A percentile compares a stretch with the other conserved stretches of the same genome.
Conservation (phyloP, 2,113 vertebrate species). For the Phalacrocorax pelagicus region DNA sequence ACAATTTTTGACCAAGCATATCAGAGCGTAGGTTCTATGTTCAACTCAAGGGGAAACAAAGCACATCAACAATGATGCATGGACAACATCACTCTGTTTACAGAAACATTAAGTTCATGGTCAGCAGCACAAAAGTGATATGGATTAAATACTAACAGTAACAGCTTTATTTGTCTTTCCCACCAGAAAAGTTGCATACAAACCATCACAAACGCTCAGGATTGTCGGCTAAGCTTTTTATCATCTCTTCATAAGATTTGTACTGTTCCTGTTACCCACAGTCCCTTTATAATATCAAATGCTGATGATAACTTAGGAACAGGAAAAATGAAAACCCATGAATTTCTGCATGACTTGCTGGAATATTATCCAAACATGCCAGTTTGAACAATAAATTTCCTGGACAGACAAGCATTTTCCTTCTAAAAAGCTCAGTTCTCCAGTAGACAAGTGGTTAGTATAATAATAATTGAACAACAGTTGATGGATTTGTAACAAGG, state of each 20-base stretch:
- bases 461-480: not conserved
- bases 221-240: slow-evolving; percentile 26
- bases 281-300: not conserved
- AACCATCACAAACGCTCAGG: not conserved
- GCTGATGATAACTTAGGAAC: not conserved
- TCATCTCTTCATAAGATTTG: not conserved
- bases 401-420: not conserved
- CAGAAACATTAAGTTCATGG: slow-evolving; percentile 13
- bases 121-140: slow-evolving; percentile 16
- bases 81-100: slow-evolving; percentile 21
- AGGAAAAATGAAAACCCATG: not conserved
- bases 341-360: not conserved
- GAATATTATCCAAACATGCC: not conserved
- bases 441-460: not conserved
- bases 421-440: not conserved
- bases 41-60: not conserved
- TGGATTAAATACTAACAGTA: slow-evolving; percentile 33
- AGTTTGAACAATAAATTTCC: not conserved
- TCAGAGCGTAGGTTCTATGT: not conserved
- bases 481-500: not conserved
- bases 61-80: not conserved
- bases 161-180: slow-evolving; percentile 22
- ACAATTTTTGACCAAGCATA: not conserved
- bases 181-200: not conserved
- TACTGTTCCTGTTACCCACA: not conserved